A percentile compares a stretch with the other conserved stretches of the same genome.
These are phyloP conservation scores for Neoarius graeffei DNA, from an alignment of 2,113 vertebrate genomes.

Conservation along the genomic window DNA sequence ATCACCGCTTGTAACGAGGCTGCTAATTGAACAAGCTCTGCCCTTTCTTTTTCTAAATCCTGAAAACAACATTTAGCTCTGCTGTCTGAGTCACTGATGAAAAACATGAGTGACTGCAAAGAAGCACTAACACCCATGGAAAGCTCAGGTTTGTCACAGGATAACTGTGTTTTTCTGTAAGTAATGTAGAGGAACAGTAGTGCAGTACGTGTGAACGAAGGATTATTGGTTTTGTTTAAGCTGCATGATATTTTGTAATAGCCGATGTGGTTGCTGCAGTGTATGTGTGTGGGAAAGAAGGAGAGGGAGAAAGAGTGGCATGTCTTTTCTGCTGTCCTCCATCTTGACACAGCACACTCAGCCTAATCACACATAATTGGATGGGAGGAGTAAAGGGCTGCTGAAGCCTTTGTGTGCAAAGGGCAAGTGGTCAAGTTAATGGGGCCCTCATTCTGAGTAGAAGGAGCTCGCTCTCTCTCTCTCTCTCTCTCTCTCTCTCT, in stretches of 20 bases:
- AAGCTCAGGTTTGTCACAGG: background rate
- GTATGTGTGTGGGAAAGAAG: background rate
- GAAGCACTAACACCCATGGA: background rate
- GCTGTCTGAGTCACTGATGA: slow-evolving; percentile 27
- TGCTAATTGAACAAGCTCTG: slow-evolving; percentile 49
- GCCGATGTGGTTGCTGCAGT: background rate
- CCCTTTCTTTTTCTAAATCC: slow-evolving; percentile 28
- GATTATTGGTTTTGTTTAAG: slow-evolving; percentile 62
- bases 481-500: slow-evolving; percentile 67
- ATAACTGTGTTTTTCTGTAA: background rate
- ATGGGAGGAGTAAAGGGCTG: slow-evolving; percentile 87
- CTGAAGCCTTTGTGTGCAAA: slow-evolving; percentile 80
- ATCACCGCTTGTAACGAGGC: slow-evolving; percentile 49
- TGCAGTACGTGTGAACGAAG: slow-evolving; percentile 51
- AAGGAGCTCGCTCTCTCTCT: slow-evolving; percentile 59
- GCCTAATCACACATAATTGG: slow-evolving; percentile 95
- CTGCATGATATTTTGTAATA: slow-evolving; percentile 33
- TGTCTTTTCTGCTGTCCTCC: slow-evolving; percentile 75
- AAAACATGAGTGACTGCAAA: slow-evolving; percentile 33
- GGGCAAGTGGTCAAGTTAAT: slow-evolving; percentile 62
- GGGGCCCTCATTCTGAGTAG: slow-evolving; percentile 69
- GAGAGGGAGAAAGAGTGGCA: slow-evolving; percentile 32
- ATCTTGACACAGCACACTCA: slow-evolving; percentile 92
- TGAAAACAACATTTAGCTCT: slow-evolving; percentile 48
- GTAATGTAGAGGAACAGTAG: background rate